These are phyloP conservation scores for Pseudolaguvia tuberculata DNA, from an alignment of 2,113 vertebrate species.

Conservation along the genomic window DNA sequence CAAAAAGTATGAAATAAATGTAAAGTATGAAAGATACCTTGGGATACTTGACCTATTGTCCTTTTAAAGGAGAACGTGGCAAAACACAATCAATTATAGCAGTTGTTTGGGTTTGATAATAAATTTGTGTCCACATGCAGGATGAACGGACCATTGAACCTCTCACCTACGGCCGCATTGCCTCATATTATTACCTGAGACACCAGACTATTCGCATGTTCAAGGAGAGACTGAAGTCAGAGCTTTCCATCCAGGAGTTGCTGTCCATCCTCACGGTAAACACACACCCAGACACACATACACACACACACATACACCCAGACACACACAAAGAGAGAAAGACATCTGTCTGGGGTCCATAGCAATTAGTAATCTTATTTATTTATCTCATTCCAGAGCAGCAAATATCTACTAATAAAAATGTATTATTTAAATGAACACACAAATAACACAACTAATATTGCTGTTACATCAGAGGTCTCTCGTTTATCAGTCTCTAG, in stretches of 20 bases:
- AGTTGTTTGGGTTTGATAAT: not conserved
- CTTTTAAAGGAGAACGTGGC: not conserved
- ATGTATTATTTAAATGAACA: not conserved
- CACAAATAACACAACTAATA: not conserved
- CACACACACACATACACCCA: not conserved
- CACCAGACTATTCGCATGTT: constrained; percentile 89
- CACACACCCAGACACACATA: constrained; percentile 27
- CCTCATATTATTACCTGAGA: constrained; percentile 94
- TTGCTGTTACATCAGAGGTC: not conserved
- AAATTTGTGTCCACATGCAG: constrained; percentile 58
- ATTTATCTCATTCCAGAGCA: not conserved
- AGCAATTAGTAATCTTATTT: not conserved
- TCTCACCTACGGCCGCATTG: constrained; percentile 81
- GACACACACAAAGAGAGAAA: not conserved
- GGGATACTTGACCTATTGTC: not conserved
- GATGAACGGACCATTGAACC: constrained; percentile 83
- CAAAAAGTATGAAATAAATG: not conserved
- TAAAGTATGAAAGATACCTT: not conserved
- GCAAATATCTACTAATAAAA: not conserved
- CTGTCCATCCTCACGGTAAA: constrained; percentile 88
- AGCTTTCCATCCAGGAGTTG: constrained; percentile 77
- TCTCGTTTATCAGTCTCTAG: not conserved
- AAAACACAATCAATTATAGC: not conserved
- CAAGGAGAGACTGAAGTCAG: constrained; percentile 82
- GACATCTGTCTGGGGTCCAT: no score